Conservation (phyloP, 37 sponge, comb jelly and placozoan genomes). For the Amphimedon queenslandica region DNA sequence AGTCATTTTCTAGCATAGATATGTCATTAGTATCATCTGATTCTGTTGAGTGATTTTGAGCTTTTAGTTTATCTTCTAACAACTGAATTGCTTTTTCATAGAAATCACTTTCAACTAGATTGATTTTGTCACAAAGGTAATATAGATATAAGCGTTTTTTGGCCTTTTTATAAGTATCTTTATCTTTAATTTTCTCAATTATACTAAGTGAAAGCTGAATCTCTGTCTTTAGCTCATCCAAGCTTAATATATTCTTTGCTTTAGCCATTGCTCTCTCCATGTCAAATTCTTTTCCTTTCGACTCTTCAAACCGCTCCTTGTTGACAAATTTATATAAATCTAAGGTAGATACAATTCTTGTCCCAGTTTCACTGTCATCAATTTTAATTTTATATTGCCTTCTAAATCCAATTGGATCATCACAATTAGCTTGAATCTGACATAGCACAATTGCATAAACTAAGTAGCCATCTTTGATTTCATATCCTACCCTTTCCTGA, state of each 20-base stretch:
- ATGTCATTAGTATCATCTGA: too few relatives aligned
- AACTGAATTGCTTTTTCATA: neutral
- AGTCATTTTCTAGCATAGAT: neutral
- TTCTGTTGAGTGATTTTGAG: too few relatives aligned
- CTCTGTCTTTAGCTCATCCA: neutral
- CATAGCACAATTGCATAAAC: too few relatives aligned
- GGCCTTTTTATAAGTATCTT: neutral
- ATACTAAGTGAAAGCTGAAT: neutral
- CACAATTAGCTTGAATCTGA: too few relatives aligned
- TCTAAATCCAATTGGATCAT: too few relatives aligned
- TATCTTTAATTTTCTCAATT: neutral
- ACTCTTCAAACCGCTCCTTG: neutral
- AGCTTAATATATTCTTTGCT: neutral
- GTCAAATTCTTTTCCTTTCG: neutral
- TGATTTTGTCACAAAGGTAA: neutral
- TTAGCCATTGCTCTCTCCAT: neutral
- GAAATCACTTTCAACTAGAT: neutral
- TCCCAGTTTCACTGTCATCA: neutral
- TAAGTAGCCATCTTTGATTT: too few relatives aligned
- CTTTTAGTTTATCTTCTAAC: too few relatives aligned
- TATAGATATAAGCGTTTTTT: neutral
- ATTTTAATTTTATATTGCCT: neutral
- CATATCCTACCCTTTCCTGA: conserved; percentile 66
- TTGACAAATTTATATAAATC: neutral
- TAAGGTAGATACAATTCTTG: neutral